Percentiles rank a stretch among this genome's conserved stretches.
phyloP scores from a whole-genome alignment of 2,113 vertebrate genomes.

The Halcyon malimbica region DNA sequence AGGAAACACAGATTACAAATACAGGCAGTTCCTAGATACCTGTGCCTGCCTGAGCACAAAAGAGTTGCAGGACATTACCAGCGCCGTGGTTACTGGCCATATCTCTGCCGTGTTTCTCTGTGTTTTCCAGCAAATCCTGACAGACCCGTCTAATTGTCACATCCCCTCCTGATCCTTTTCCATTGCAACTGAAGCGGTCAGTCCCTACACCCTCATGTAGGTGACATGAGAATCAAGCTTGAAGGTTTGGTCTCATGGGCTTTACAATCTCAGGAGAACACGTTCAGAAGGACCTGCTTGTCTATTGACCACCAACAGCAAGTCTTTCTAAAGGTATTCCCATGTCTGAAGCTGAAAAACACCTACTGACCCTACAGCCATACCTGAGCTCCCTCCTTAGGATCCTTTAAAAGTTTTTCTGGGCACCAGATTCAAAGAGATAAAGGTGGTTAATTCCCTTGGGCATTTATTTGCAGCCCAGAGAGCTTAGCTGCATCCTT shows the following conservation, averaged over 20 bases:
- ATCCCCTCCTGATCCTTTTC: neutral
- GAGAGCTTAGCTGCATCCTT: neutral
- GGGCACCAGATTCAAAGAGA: neutral
- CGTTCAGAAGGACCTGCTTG: neutral
- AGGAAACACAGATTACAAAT: neutral
- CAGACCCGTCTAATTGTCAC: neutral
- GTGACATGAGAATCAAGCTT: neutral
- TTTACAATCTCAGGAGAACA: neutral
- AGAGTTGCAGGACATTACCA: neutral
- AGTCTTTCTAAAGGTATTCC: neutral
- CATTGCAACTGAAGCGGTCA: neutral
- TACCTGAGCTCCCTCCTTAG: neutral
- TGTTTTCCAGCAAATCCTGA: neutral
- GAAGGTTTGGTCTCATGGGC: neutral
- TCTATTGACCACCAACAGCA: neutral
- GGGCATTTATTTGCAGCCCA: neutral
- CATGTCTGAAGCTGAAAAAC: neutral
- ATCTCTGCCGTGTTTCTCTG: accelerated
- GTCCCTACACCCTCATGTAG: neutral
- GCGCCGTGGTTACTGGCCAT: accelerated
- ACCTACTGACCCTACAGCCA: neutral
- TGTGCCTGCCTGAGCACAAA: neutral
- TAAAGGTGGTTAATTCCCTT: neutral
- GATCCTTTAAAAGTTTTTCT: neutral
- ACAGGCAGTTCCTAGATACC: neutral